Conservation (phyloP, 2,888 invertebrate species). For the Cerceris ruficornis region DNA sequence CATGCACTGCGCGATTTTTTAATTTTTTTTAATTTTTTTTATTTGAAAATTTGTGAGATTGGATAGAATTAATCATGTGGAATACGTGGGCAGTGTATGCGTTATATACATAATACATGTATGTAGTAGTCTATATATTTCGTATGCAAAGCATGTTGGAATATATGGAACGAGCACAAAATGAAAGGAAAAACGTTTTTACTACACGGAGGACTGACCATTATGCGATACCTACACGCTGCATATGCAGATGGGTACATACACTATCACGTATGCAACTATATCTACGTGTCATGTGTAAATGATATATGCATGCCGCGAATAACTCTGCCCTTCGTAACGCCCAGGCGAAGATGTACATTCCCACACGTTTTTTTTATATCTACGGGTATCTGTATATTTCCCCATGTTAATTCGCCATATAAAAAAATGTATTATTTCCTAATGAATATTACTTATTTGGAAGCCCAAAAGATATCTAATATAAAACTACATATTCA, state of each 20-base stretch:
- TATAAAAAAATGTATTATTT: not conserved
- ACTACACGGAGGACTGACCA: conserved; percentile 45
- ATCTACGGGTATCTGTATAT: not conserved
- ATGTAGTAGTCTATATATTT: conserved; percentile 22
- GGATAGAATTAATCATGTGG: no score
- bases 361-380: not conserved
- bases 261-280: conserved; percentile 27
- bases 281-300: conserved; percentile 52
- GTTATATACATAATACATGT: not conserved
- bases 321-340: conserved; percentile 42
- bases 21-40: no score
- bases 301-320: conserved; percentile 59
- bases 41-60: no score
- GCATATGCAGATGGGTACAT: conserved; percentile 43
- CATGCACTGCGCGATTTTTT: no score
- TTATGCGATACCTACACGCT: conserved; percentile 28
- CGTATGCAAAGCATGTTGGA: conserved; percentile 45
- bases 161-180: conserved; percentile 48
- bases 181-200: conserved; percentile 48
- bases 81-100: not conserved
- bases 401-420: conserved; percentile 9
- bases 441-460: conserved; percentile 54
- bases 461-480: conserved; percentile 8
- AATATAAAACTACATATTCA: no score
- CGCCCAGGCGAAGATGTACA: conserved; percentile 45